Conservation (phyloP, 1,140 invertebrate genomes). For the Drosophila jambulina region DNA sequence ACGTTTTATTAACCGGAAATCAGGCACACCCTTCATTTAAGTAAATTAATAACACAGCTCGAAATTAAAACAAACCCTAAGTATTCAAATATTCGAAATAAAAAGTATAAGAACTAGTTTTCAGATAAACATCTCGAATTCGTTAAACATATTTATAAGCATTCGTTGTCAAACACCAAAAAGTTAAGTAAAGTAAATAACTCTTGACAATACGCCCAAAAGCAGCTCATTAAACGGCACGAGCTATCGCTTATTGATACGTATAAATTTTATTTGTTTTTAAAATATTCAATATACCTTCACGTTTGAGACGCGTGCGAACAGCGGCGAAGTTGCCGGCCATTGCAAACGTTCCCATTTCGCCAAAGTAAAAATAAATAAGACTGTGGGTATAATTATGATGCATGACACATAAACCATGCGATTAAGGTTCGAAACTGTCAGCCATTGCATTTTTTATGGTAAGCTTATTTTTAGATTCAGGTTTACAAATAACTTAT, state of each 20-base stretch:
- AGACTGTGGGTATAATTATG: conserved; percentile 18
- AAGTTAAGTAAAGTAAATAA: conserved; percentile 22
- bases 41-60: not conserved
- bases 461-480: conserved; percentile 11
- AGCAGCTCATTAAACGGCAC: conserved; percentile 49
- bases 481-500: conserved; percentile 13
- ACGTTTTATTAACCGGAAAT: not conserved
- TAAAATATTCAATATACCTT: conserved; percentile 30
- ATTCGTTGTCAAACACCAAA: conserved; percentile 12
- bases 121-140: conserved; percentile 23
- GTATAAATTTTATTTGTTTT: conserved; percentile 30
- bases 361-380: conserved; percentile 13
- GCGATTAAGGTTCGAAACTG: conserved; percentile 13
- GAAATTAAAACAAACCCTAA: not conserved
- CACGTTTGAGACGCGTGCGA: conserved; percentile 1
- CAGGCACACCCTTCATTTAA: not conserved
- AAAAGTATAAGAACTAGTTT: conserved; percentile 15
- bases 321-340: not conserved
- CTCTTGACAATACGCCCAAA: conserved; percentile 24
- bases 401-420: conserved; percentile 28
- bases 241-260: conserved; percentile 57
- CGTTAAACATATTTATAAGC: conserved; percentile 13
- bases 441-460: conserved; percentile 19
- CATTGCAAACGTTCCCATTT: conserved; percentile 8
- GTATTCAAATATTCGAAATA: not conserved